phyloP scores from a whole-genome alignment of 2,113 vertebrate genomes.

The Sorex araneus region DNA sequence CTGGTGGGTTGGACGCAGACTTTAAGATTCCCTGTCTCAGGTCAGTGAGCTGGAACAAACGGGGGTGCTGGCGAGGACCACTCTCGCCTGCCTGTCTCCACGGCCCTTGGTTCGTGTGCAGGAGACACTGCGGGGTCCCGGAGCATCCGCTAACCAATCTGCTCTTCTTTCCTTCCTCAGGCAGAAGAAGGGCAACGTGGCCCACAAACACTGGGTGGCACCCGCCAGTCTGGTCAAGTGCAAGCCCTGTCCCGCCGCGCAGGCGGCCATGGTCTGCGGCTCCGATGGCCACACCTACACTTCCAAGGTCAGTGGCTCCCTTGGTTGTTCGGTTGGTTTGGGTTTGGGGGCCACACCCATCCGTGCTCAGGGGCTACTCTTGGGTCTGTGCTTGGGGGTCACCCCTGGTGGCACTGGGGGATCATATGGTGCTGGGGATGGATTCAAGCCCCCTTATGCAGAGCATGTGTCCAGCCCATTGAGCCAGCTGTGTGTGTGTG shows the following conservation, averaged over 20 bases:
- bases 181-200: slow-evolving; percentile 89
- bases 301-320: slow-evolving; percentile 88
- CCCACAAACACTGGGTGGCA: slow-evolving; percentile 92
- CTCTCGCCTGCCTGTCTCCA: background rate
- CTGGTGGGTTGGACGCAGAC: background rate
- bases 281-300: slow-evolving; percentile 95
- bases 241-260: slow-evolving; percentile 89
- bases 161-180: slow-evolving; percentile 83
- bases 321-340: background rate
- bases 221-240: slow-evolving; percentile 91
- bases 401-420: no score
- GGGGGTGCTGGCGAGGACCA: no score
- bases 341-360: no score
- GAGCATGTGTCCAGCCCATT: no score
- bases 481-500: no score
- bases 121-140: accelerated
- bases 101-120: background rate
- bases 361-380: no score
- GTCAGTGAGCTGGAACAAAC: background rate
- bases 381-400: no score
- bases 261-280: slow-evolving; percentile 88
- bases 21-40: background rate
- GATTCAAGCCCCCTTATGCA: background rate
- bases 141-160: slow-evolving; percentile 3
- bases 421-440: no score